Base-by-base conservation (phyloP, 2,888 invertebrate species). In the Chloromyia formosa region DNA sequence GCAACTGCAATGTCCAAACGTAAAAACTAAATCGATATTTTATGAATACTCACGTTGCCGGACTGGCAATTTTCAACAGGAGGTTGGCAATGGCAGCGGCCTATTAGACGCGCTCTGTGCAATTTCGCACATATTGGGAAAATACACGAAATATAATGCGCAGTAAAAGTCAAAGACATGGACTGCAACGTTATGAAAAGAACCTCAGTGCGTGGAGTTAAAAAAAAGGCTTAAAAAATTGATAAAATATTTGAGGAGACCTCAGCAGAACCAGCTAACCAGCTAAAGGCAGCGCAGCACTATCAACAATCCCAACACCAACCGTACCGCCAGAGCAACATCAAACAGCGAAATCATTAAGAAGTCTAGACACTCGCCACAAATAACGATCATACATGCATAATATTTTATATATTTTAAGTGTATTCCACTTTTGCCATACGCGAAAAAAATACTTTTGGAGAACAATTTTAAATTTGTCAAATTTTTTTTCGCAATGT, bases 321-420 rank as follows among this genome's bases (percentile, higher is more conserved):
- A 66, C n/a, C 45, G 22, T 7, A 35, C 27, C 27, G 27, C 27
- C 27, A 35, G 3, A 35, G 27, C 2, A 35, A 53, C 53, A 54
- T 23, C 18, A 14, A 69, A 54, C 66, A 66, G 49, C 22, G 66
- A 74, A 77, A 77, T 77, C 77, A 76, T 77, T 77, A 77, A 77
- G 74, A 76, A 77, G 77, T 77, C 77, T 77, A 77, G 77, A 77
- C 77, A 68, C 69, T 74, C 68, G 66, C 68, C 23, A 60, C 56
- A 66, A 60, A 62, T 53, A 73, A 73, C 42, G 60, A 62, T 22
- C 49, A 14, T 73, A 66, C 12, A 69, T 35, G 54, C 53, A 54
- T 53, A 54, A 35, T 16, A 27, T 69, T n/a, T 16, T 69, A 27
- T 20, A 69, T 49, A n/a, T 35, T 35, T 35, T 35, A 35, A n/a